Percentiles rank a stretch among this genome's conserved stretches.
phyloP scores from a whole-genome alignment of 2,888 invertebrate species.

The Andrena fulva region DNA sequence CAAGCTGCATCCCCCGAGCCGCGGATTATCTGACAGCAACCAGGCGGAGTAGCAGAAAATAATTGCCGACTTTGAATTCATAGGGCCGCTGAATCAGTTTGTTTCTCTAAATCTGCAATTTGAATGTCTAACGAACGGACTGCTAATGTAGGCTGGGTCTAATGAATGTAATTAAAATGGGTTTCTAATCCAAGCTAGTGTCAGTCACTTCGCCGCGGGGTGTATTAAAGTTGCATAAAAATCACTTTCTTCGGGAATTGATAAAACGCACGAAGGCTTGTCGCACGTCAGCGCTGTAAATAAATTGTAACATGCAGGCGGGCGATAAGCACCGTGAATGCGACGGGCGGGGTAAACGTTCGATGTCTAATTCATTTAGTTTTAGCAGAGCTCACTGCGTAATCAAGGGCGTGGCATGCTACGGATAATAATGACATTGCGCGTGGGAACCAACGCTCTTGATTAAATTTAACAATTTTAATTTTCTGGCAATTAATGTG shows the following conservation, averaged over 20 bases:
- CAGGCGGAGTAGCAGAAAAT: conserved; percentile 6
- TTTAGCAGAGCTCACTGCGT: background rate
- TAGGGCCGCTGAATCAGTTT: background rate
- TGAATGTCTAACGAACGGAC: too few species aligned
- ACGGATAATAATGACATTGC: background rate
- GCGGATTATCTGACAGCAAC: conserved; percentile 21
- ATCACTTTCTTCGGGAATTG: too few species aligned
- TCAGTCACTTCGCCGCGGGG: too few species aligned
- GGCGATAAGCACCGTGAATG: background rate
- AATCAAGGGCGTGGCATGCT: background rate
- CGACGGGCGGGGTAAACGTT: background rate
- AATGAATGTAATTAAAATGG: too few species aligned
- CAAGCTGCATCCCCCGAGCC: conserved; percentile 21
- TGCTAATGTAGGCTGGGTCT: too few species aligned
- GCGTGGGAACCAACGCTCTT: background rate
- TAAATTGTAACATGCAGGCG: background rate
- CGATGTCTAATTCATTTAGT: background rate
- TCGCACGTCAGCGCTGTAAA: background rate
- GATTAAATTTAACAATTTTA: background rate
- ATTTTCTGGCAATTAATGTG: background rate
- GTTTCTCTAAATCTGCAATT: too few species aligned
- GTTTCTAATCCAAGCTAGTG: too few species aligned
- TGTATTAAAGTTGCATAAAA: too few species aligned
- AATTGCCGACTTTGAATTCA: background rate
- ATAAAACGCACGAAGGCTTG: background rate